phyloP scores from a whole-genome alignment of 2,113 vertebrate species.

The Lampris megalopsis region DNA sequence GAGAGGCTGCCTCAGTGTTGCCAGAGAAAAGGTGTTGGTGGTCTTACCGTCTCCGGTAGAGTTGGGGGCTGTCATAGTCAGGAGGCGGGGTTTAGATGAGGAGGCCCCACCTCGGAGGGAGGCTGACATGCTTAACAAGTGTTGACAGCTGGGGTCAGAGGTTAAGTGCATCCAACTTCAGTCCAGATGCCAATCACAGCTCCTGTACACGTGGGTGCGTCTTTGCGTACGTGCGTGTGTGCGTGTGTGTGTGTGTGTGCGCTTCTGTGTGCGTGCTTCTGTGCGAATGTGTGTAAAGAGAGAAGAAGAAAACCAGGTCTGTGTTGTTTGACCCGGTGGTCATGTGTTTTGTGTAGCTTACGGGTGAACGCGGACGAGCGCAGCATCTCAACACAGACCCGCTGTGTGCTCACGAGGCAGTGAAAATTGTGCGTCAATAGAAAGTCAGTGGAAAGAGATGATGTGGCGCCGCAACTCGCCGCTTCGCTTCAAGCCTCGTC shows the following conservation, averaged over 20 bases:
- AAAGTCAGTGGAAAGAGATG: too few relatives aligned
- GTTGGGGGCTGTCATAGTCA: neutral
- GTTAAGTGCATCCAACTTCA: slow-evolving; percentile 72
- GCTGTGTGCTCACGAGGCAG: too few relatives aligned
- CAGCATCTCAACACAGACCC: too few relatives aligned
- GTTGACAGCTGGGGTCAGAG: slow-evolving; percentile 71
- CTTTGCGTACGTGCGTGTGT: slow-evolving; percentile 45
- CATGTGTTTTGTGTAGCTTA: too few relatives aligned
- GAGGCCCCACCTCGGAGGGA: slow-evolving; percentile 15
- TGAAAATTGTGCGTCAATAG: too few relatives aligned
- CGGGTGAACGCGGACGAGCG: too few relatives aligned
- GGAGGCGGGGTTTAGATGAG: slow-evolving; percentile 35
- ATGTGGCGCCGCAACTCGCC: too few relatives aligned
- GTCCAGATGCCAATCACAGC: slow-evolving; percentile 45
- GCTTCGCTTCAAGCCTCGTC: too few relatives aligned
- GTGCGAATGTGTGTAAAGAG: slow-evolving; percentile 29
- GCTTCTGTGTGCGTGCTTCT: neutral
- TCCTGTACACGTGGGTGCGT: neutral
- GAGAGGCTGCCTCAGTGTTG: neutral
- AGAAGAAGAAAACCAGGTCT: neutral
- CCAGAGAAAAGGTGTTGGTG: neutral
- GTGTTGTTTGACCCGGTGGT: too few relatives aligned
- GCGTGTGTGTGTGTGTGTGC: slow-evolving; percentile 18
- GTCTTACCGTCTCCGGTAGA: too few relatives aligned
- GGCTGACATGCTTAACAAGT: slow-evolving; percentile 58